Base-by-base conservation (phyloP, 2,113 vertebrate genomes). In the Lucifuga dentata region DNA sequence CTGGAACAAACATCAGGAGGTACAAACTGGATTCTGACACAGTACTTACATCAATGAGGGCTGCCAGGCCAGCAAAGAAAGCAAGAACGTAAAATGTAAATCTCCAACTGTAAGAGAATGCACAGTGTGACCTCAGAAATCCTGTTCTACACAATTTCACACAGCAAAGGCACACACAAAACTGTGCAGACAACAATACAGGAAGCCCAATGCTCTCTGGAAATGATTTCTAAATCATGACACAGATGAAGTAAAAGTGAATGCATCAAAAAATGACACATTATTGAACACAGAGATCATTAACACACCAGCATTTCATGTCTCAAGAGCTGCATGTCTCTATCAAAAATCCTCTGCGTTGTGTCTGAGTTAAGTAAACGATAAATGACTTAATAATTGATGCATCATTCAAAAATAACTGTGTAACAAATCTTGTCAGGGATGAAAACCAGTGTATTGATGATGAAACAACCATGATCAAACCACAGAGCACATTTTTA, bases 81-180 rank as follows among this genome's bases (percentile, higher is more conserved):
- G 97, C 96, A 90, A 97, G 17, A 93, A 98, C 92, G 93, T 99
- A 99, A 93, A 96, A 99, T 0, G 95, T 96, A 94, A 99, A 99
- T 91, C 97, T 94, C 97, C 97, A 99, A 89, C 97, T 99, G 94
- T 59, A 94, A 95, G 90, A 90, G 83, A 94, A 91, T 2, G 44
- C 39, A 85, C 48, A 88, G 58, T 8, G 58, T 8, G 2, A 73
- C n/a, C 50, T 82, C 64, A 89, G 63, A 76, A 46, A 36, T 35
- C 29, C 26, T 29, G 26, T 29, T 29, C 26, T 29, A 7, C 3
- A 24, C n/a, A 9, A 44, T 41, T 40, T 68, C 12, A 55, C 10
- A 71, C 29, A 69, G 29, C 7, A 7, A 7, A 29, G n/a, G n/a
- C 57, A 57, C 29, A 45, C 43, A 29, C 13, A 60, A 44, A 45